Base-by-base conservation (phyloP, 2,888 invertebrate species). In the Emmelina monodactyla region DNA sequence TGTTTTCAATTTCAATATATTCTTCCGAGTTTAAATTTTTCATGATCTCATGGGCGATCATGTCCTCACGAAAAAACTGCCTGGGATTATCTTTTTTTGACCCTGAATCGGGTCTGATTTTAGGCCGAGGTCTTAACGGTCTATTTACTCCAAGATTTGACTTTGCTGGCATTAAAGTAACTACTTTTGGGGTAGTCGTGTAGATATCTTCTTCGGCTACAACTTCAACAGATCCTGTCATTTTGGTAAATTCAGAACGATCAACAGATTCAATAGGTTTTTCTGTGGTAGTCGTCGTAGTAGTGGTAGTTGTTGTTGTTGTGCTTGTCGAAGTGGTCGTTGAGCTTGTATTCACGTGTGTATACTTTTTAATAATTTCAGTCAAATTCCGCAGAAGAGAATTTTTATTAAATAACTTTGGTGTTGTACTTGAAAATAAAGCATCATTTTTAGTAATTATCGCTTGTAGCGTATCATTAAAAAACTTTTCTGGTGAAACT, bases 81-180 rank as follows among this genome's bases (percentile, higher is more conserved):
- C 71, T 61, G 34, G 59, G 41, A 40, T 48, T 67, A 49, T 76
- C 73, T 46, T 64, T 64, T 15, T 42, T 38, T 33, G 62, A 56
- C 51, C 62, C 61, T 14, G 55, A 35, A 47, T 78, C 67, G 31
- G 62, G 58, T 55, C 63, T 67, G 29, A 66, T 54, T 50, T 75
- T 82, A 1, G 87, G 87, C 28, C 86, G 70, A 1, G 88, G 88
- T 47, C 88, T 70, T 30, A 90, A 68, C 0, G 89, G 89, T 42
- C 88, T 75, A 37, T 86, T 86, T 3, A 91, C 82, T 1, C 90
- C 91, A 0, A 89, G 85, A 62, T 92, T 91, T 1, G 91, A 92
- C 53, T 90, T 88, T 0, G 87, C 90, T 1, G 92, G 92, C 37
- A 90, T 70, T 28, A 91, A 62, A 1, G 91, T 91, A 12, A 81